A percentile compares a stretch with the other conserved stretches of the same genome.
Evolutionary conservation across 2,888 invertebrate genomes (phyloP).

Genomic region (Chromoteleia sp.): DNA sequence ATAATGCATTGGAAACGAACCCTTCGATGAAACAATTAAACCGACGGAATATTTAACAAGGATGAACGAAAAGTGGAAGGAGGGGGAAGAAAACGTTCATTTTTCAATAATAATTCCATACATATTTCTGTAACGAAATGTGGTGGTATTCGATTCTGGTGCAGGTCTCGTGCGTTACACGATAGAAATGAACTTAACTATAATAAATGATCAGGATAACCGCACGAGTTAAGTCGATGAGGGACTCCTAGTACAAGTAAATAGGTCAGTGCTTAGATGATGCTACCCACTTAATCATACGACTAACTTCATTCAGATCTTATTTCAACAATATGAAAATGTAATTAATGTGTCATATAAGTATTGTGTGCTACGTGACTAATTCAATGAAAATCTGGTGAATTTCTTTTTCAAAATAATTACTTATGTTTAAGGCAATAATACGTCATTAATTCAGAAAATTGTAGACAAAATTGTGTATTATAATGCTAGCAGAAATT

Average conservation of each 20-base stretch:
- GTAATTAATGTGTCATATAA: too few species aligned
- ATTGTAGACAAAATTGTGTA: too few species aligned
- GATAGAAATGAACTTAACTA: slow-evolving; percentile 49
- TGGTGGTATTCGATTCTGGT: slow-evolving; percentile 19
- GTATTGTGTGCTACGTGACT: too few species aligned
- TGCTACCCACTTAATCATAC: slow-evolving; percentile 1
- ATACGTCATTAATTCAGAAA: too few species aligned
- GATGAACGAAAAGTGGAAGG: neutral
- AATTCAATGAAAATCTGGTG: too few species aligned
- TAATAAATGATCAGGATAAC: slow-evolving; percentile 59
- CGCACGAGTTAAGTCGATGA: slow-evolving; percentile 37
- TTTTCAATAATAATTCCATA: slow-evolving; percentile 39
- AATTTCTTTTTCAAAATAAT: too few species aligned
- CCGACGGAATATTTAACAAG: slow-evolving; percentile 33
- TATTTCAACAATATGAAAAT: neutral
- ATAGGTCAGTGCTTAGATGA: slow-evolving; percentile 19
- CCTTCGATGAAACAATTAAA: slow-evolving; percentile 17
- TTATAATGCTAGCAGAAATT: too few species aligned
- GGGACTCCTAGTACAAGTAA: slow-evolving; percentile 36
- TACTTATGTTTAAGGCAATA: too few species aligned
- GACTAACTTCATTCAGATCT: slow-evolving; percentile 5
- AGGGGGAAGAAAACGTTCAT: neutral
- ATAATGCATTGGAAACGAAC: slow-evolving; percentile 21
- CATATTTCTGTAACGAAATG: slow-evolving; percentile 39
- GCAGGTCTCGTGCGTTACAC: slow-evolving; percentile 28